Evolutionary conservation across 37 sponge, comb jelly and placozoan species (phyloP).

Genomic region (Axinella damicornis): DNA sequence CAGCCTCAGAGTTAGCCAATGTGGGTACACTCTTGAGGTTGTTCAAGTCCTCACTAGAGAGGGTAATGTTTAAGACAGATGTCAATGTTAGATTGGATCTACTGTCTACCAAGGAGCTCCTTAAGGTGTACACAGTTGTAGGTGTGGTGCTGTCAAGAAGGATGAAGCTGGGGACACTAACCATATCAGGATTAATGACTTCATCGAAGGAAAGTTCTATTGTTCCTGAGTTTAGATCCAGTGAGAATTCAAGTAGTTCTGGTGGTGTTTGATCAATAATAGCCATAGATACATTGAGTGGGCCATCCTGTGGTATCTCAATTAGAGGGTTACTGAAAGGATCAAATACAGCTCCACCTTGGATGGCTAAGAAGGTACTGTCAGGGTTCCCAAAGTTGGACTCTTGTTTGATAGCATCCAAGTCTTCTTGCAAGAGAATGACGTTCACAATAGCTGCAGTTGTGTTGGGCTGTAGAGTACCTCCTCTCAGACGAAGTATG

Average conservation of each 20-base stretch:
- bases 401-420: constrained; percentile 61
- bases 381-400: constrained; percentile 46
- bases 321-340: constrained; percentile 54
- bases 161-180: constrained; percentile 50
- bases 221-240: constrained; percentile 81
- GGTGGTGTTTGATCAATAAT: constrained; percentile 81
- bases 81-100: neutral
- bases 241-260: constrained; percentile 46
- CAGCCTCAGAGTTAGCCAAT: constrained; percentile 21
- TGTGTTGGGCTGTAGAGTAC: constrained; percentile 14
- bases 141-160: constrained; percentile 31
- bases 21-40: constrained; percentile 47
- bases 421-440: constrained; percentile 56
- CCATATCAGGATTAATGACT: constrained; percentile 58
- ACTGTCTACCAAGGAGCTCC: constrained; percentile 9
- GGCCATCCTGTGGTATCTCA: constrained; percentile 28
- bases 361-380: constrained; percentile 66
- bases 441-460: constrained; percentile 57
- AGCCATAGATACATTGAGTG: constrained; percentile 46
- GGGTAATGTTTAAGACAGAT: constrained; percentile 57
- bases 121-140: constrained; percentile 20
- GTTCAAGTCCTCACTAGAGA: constrained; percentile 72
- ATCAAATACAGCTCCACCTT: constrained; percentile 66
- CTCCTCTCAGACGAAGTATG: constrained; percentile 50
- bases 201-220: constrained; percentile 83